Percentiles rank a stretch among this genome's conserved stretches.
phyloP scores from a whole-genome alignment of 2,888 invertebrate genomes.

The Cryptophagus acutangulus region DNA sequence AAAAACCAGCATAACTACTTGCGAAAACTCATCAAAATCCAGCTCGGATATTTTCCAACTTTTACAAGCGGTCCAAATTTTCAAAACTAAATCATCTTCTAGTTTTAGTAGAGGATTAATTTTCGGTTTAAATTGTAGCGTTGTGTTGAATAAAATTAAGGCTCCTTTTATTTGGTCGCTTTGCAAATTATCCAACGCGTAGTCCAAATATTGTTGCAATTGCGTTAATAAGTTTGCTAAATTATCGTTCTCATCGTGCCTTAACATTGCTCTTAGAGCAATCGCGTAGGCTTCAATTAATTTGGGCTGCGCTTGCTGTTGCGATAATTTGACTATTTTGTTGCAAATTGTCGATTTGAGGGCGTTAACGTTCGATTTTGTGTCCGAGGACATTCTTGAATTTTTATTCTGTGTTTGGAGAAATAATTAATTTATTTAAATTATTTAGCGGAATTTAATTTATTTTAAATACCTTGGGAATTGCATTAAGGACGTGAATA shows the following conservation, averaged over 20 bases:
- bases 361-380: conserved; percentile 26
- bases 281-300: conserved; percentile 22
- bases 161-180: conserved; percentile 26
- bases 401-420: conserved; percentile 34
- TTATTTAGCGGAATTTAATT: too few species aligned
- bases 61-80: conserved; percentile 33
- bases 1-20: conserved; percentile 36
- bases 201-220: conserved; percentile 26
- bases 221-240: conserved; percentile 22
- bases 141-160: conserved; percentile 34
- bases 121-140: conserved; percentile 37
- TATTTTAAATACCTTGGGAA: conserved; percentile 32
- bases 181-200: conserved; percentile 21
- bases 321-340: conserved; percentile 29
- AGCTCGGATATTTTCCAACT: conserved; percentile 12
- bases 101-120: too few species aligned
- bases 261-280: conserved; percentile 27
- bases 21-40: conserved; percentile 34
- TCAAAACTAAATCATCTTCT: conserved; percentile 29
- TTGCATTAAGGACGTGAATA: conserved; percentile 29
- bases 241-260: conserved; percentile 24
- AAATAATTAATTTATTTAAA: too few species aligned
- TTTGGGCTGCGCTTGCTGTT: conserved; percentile 16
- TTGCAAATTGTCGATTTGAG: conserved; percentile 27
- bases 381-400: conserved; percentile 28